Percentiles rank a stretch among this genome's conserved stretches.
phyloP scores from a whole-genome alignment of 2,797 vertebrate genomes.

The Cuculus canorus region DNA sequence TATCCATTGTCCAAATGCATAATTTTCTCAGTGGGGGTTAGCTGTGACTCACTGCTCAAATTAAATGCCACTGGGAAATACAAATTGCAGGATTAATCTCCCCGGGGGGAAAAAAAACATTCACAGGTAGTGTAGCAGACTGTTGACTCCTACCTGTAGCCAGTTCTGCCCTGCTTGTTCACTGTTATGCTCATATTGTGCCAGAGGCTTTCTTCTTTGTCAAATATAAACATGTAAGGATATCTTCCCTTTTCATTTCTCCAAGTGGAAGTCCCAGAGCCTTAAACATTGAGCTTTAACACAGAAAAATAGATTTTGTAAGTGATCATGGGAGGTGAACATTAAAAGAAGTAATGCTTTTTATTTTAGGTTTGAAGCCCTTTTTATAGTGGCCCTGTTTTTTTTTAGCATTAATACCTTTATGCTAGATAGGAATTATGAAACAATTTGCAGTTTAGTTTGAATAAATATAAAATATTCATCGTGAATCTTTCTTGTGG shows the following conservation, averaged over 20 bases:
- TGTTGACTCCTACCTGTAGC: background rate
- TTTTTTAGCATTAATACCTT: background rate
- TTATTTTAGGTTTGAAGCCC: background rate
- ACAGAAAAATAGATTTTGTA: background rate
- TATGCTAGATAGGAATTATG: background rate
- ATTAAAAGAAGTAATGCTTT: background rate
- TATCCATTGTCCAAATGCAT: background rate
- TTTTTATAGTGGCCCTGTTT: background rate
- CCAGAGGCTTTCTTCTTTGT: background rate
- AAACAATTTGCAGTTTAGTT: background rate
- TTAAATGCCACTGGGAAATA: background rate
- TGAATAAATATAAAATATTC: background rate
- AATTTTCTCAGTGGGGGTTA: background rate
- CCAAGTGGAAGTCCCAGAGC: background rate
- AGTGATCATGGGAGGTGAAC: background rate
- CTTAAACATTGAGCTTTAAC: background rate
- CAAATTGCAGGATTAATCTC: background rate
- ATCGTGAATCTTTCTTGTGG: background rate
- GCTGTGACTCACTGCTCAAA: background rate
- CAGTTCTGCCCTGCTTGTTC: background rate
- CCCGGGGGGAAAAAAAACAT: background rate
- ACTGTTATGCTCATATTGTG: accelerated
- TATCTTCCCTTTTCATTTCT: background rate
- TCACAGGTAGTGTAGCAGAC: background rate
- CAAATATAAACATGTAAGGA: background rate